Conservation (phyloP, 2,888 invertebrate genomes). For the Andrena bicolor region DNA sequence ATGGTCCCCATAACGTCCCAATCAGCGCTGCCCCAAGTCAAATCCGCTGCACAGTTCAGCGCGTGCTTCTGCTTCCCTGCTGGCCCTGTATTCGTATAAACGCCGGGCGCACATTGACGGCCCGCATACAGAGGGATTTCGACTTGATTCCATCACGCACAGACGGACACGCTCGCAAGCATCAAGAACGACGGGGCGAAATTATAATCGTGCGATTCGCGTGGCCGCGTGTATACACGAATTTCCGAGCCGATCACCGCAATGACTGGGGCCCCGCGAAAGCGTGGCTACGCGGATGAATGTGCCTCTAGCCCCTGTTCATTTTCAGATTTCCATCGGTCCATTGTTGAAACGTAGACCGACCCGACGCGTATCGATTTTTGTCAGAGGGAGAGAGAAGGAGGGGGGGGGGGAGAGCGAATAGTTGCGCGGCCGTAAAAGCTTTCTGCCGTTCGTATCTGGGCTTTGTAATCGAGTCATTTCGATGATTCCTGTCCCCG, state of each 20-base stretch:
- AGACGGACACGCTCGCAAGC: slow-evolving; percentile 15
- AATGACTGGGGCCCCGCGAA: not conserved
- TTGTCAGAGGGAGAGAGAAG: not conserved
- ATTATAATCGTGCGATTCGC: slow-evolving; percentile 24
- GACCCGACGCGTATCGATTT: slow-evolving; percentile 6
- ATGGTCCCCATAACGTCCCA: not conserved
- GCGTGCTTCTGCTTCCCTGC: slow-evolving; percentile 1
- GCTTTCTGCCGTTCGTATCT: slow-evolving; percentile 17
- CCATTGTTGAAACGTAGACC: not conserved
- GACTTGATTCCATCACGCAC: slow-evolving; percentile 22
- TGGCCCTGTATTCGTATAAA: slow-evolving; percentile 8
- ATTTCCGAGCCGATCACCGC: slow-evolving; percentile 1
- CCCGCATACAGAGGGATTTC: slow-evolving; percentile 14
- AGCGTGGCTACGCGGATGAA: not conserved
- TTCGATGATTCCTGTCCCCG: slow-evolving; percentile 38
- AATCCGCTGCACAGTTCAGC: slow-evolving; percentile 5
- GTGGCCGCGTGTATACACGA: no score
- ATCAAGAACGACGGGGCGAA: slow-evolving; percentile 19
- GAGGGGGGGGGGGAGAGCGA: not conserved
- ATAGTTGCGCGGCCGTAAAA: slow-evolving; percentile 2
- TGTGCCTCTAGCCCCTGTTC: no score
- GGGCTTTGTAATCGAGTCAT: slow-evolving; percentile 46
- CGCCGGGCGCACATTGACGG: not conserved
- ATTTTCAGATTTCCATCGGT: not conserved
- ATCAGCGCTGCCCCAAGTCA: not conserved